Evolutionary conservation across 2,113 vertebrate genomes (phyloP).

Genomic region (Toxotes jaculatrix): DNA sequence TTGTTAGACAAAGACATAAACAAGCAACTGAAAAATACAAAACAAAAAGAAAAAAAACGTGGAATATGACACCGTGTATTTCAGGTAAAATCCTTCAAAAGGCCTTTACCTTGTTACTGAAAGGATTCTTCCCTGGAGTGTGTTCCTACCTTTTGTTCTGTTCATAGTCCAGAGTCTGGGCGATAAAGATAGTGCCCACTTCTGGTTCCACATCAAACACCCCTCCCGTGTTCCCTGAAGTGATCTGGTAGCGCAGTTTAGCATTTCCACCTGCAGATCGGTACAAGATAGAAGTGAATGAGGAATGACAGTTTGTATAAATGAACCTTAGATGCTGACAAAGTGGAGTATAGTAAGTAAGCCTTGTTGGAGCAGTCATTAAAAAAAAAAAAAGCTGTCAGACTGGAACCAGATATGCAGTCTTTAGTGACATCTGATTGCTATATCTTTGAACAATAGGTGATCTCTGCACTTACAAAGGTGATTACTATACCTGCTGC

Average conservation of each 20-base stretch:
- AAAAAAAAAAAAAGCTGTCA: neutral
- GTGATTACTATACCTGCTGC: neutral
- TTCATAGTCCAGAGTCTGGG: conserved; percentile 91
- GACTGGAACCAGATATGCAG: conserved; percentile 2
- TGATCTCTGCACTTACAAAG: neutral
- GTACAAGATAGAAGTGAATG: conserved; percentile 3
- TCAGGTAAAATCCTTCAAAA: neutral
- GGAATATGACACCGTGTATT: neutral
- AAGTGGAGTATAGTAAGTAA: neutral
- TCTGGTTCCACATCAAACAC: conserved; percentile 90
- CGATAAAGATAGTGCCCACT: conserved; percentile 89
- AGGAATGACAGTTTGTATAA: neutral
- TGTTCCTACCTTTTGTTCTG: conserved; percentile 82
- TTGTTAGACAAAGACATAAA: neutral
- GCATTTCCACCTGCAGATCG: conserved; percentile 87
- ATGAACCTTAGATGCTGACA: neutral
- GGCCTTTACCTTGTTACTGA: neutral
- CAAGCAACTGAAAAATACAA: too few species aligned
- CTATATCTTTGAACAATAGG: conserved; percentile 6
- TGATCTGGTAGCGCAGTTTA: conserved; percentile 92
- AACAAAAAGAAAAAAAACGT: neutral
- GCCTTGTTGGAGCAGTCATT: neutral
- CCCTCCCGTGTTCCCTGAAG: conserved; percentile 88
- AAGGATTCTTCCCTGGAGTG: neutral
- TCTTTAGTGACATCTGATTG: conserved; percentile 5